A percentile compares a stretch with the other conserved stretches of the same genome.
These are phyloP conservation scores for Phoxinus dragarum DNA, from an alignment of 2,797 vertebrate genomes.

Conservation along the genomic window DNA sequence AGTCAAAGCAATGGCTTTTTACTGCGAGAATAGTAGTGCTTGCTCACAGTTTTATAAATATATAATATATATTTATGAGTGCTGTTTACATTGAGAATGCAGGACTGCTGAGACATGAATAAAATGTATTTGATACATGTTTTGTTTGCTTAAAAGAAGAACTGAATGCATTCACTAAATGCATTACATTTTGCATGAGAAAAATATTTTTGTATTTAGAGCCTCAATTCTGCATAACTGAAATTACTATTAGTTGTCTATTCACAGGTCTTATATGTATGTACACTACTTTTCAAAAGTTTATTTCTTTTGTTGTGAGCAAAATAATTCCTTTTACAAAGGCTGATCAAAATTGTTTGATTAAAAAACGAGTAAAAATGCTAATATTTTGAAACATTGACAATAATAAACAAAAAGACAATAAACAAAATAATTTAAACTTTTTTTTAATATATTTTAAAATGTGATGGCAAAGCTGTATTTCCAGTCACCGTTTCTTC, in stretches of 20 bases:
- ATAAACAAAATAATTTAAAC: too few relatives aligned
- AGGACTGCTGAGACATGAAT: not conserved
- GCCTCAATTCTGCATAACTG: not conserved
- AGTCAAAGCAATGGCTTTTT: conserved; percentile 30
- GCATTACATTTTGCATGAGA: not conserved
- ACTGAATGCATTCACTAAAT: not conserved
- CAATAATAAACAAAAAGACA: too few relatives aligned
- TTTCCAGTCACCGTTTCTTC: not conserved
- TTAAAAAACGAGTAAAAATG: not conserved
- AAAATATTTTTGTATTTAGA: not conserved
- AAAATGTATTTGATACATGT: not conserved
- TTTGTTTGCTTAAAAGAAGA: not conserved
- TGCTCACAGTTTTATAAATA: not conserved
- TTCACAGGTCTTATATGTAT: not conserved
- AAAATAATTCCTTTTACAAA: not conserved
- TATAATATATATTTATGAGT: not conserved
- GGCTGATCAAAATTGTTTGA: not conserved
- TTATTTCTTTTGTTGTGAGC: too few relatives aligned
- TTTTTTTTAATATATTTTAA: not conserved
- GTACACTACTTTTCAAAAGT: not conserved
- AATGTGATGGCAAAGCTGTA: not conserved
- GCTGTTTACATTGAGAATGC: conserved; percentile 10
- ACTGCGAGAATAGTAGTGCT: not conserved
- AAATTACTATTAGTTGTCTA: not conserved
- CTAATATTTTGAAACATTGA: not conserved